Percentiles rank a stretch among this genome's conserved stretches.
Conservation (phyloP, 2,888 invertebrate genomes). For the Bhutanitis thaidina region DNA sequence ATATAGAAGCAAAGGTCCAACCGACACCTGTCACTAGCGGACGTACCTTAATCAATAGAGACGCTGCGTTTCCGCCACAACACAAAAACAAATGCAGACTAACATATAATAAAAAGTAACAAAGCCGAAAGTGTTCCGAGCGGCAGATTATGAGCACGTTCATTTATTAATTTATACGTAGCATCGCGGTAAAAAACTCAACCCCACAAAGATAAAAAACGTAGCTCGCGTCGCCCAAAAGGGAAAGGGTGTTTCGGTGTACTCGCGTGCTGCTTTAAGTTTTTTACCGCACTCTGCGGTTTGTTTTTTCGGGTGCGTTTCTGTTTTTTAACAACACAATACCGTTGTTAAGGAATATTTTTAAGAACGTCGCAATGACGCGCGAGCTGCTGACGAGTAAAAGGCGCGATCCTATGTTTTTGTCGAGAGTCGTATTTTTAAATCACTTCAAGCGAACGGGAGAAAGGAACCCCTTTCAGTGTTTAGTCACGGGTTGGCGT, state of each 20-base stretch:
- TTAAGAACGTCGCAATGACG: constrained; percentile 72
- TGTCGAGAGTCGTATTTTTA: constrained; percentile 65
- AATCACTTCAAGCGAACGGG: constrained; percentile 64
- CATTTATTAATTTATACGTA: constrained; percentile 79
- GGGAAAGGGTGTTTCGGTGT: constrained; percentile 74
- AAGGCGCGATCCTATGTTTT: constrained; percentile 65
- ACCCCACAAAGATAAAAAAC: constrained; percentile 71
- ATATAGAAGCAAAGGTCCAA: constrained; percentile 35
- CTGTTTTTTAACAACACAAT: constrained; percentile 78
- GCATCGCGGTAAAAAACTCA: constrained; percentile 71
- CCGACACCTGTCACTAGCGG: constrained; percentile 63
- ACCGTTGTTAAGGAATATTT: constrained; percentile 70
- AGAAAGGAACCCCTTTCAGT: constrained; percentile 57
- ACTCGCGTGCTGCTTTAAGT: constrained; percentile 76
- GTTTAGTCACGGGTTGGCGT: constrained; percentile 69
- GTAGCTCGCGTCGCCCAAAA: constrained; percentile 76
- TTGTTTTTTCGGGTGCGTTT: constrained; percentile 75
- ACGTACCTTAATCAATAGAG: constrained; percentile 61
- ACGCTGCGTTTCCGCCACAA: constrained; percentile 61
- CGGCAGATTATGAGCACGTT: constrained; percentile 77
- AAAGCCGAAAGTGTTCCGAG: constrained; percentile 77
- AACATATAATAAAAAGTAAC: constrained; percentile 62
- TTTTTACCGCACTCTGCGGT: constrained; percentile 75
- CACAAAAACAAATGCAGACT: constrained; percentile 75
- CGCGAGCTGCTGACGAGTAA: constrained; percentile 52